Percentiles rank a stretch among this genome's conserved stretches.
phyloP scores from a whole-genome alignment of 2,113 vertebrate species.

The Rhinoderma darwinii region DNA sequence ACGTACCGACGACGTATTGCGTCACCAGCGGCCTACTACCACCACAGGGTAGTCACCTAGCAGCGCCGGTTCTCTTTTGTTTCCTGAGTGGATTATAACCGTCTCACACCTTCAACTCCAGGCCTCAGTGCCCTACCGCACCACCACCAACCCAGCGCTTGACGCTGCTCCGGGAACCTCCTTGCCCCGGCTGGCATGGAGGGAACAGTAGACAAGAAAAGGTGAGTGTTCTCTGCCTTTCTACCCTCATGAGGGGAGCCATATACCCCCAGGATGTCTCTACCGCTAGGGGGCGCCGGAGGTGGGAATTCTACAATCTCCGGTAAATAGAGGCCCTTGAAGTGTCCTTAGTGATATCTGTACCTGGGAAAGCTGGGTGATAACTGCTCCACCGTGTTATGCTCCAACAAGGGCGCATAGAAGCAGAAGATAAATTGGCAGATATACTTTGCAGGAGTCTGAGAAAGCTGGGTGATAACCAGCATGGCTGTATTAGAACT shows the following conservation, averaged over 20 bases:
- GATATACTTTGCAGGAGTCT: too few relatives aligned
- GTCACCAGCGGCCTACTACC: not conserved
- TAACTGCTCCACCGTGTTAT: too few relatives aligned
- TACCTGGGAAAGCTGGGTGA: not conserved
- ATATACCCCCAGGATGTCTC: not conserved
- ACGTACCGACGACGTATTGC: constrained; percentile 34
- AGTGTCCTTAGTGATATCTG: not conserved
- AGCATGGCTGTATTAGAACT: too few relatives aligned
- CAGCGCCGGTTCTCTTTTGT: not conserved
- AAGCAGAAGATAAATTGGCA: too few relatives aligned
- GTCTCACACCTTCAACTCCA: not conserved
- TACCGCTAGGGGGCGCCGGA: not conserved
- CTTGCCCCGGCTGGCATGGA: constrained; percentile 49
- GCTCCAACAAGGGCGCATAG: not conserved
- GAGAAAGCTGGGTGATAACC: too few relatives aligned
- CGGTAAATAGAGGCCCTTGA: not conserved
- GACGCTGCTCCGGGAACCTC: constrained; percentile 9
- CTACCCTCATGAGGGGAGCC: not conserved
- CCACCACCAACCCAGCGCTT: constrained; percentile 2
- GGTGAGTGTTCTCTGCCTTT: not conserved
- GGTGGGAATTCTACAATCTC: too few relatives aligned
- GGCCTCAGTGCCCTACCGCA: constrained; percentile 32
- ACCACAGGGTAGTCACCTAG: not conserved
- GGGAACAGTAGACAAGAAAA: constrained; percentile 46
- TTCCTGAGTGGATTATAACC: constrained; percentile 26